Base-by-base conservation (phyloP, 2,797 vertebrate species). In the Triplophysa bombifrons region DNA sequence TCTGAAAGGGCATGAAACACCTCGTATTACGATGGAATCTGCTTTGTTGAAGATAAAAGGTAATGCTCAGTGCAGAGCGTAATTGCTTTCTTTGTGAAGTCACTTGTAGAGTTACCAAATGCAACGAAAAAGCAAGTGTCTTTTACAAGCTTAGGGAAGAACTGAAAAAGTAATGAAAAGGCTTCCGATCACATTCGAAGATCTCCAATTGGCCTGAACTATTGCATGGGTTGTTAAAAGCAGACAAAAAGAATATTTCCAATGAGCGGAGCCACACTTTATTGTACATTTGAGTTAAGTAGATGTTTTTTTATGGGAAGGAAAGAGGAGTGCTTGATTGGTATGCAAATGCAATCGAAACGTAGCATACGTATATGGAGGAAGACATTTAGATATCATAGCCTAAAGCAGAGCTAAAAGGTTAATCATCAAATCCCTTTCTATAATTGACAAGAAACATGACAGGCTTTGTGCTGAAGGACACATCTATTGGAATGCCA, bases 11-110 rank as follows among this genome's bases (percentile, higher is more conserved):
- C 74, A 72, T 76, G 72, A 85, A 84, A 81, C 72, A 82, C 73
- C 76, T 84, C 20, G 66, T 74, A 82, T 85, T 85, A 78, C 85
- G 74, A 83, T 71, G 76, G 60, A 74, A 78, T 83, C 70, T 66
- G 64, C 75, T 30, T 77, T 65, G 61, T 46, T 60, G 50, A 50
- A 76, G 74, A 85, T 85, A 55, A 87, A 87, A 84, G 81, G 25
- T 76, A 74, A 81, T 53, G 71, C 68, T 76, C 60, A 78, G 25
- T 82, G 34, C 20, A 16, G 71, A 81, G 72, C 71, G 74, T 85
- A 85, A 84, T 84, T 78, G 79, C 82, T 81, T 86, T 84, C 61
- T 81, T 82, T 81, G 74, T 86, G n/a, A 83, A 82, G 82, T 78
- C 74, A 74, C 68, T 75, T 71, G 71, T 77, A 46, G 73, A 79